These are phyloP conservation scores for Drosophila nigrodunni DNA, from an alignment of 1,140 invertebrate genomes.

Conservation along the genomic window DNA sequence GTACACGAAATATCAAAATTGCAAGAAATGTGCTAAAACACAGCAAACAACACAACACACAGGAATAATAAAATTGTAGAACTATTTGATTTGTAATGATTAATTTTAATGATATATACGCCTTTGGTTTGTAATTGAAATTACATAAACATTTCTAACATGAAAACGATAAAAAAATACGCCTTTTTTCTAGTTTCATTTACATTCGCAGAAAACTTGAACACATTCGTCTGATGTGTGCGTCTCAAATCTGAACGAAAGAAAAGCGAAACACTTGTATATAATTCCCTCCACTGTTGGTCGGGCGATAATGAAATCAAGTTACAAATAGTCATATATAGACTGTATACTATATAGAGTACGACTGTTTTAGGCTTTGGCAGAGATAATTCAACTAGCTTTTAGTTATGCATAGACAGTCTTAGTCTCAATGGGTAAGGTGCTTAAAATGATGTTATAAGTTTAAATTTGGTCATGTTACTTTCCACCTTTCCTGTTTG, in stretches of 20 bases:
- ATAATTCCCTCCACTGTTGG: not conserved
- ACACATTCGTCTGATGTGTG: slow-evolving; percentile 1
- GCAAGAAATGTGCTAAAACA: slow-evolving; percentile 45
- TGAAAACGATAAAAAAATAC: slow-evolving; percentile 38
- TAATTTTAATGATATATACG: slow-evolving; percentile 75
- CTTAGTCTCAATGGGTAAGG: too few species aligned
- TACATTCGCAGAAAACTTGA: slow-evolving; percentile 10
- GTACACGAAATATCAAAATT: slow-evolving; percentile 43
- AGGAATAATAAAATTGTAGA: slow-evolving; percentile 71
- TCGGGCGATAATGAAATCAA: slow-evolving; percentile 18
- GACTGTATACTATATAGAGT: not conserved
- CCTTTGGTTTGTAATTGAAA: slow-evolving; percentile 80
- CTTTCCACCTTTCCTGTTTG: too few species aligned
- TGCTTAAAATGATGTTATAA: too few species aligned
- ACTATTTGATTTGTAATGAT: slow-evolving; percentile 81
- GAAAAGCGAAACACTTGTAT: slow-evolving; percentile 29
- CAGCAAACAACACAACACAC: slow-evolving; percentile 45
- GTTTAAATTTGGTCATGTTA: too few species aligned
- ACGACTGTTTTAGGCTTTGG: too few species aligned
- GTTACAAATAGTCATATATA: slow-evolving; percentile 18
- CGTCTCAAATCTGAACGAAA: slow-evolving; percentile 1
- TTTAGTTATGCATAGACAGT: too few species aligned
- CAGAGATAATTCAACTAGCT: too few species aligned
- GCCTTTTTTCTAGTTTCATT: slow-evolving; percentile 22
- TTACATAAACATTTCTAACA: slow-evolving; percentile 68